Conservation (phyloP, 37 sponge, comb jelly and placozoan species). For the Geodia barretti region DNA sequence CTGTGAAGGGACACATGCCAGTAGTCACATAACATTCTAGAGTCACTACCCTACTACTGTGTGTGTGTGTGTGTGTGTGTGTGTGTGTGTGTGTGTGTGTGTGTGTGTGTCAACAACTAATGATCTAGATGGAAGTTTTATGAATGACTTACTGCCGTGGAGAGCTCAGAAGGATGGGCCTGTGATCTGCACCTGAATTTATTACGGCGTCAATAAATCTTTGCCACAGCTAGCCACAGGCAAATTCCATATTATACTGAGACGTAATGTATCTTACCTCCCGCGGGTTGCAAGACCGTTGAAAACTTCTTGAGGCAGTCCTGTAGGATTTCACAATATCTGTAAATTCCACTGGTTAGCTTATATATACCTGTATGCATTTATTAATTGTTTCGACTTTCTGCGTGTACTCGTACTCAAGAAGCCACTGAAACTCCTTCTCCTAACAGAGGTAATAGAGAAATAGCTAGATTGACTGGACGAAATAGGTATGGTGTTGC, state of each 20-base stretch:
- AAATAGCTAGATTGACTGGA: too few relatives aligned
- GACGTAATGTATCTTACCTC: background rate
- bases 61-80: conserved; percentile 1
- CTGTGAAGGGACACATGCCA: conserved; percentile 14
- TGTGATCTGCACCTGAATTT: conserved; percentile 1
- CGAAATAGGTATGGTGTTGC: background rate
- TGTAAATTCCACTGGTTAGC: background rate
- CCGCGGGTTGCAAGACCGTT: conserved; percentile 7
- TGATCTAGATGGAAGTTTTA: background rate
- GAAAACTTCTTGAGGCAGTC: conserved; percentile 54
- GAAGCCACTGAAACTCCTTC: conserved; percentile 66
- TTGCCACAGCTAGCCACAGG: background rate
- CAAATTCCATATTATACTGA: background rate
- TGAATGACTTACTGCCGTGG: conserved; percentile 41
- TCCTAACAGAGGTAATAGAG: conserved; percentile 35
- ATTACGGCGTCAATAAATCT: conserved; percentile 5
- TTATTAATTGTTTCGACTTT: conserved; percentile 40
- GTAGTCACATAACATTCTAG: background rate
- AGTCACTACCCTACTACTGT: background rate
- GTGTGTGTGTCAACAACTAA: background rate
- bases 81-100: background rate
- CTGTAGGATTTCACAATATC: background rate
- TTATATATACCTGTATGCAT: conserved; percentile 30
- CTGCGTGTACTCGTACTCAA: conserved; percentile 45
- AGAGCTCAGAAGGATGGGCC: conserved; percentile 24